These are phyloP conservation scores for Thaleichthys pacificus DNA, from an alignment of 2,797 vertebrate species.

Conservation along the genomic window DNA sequence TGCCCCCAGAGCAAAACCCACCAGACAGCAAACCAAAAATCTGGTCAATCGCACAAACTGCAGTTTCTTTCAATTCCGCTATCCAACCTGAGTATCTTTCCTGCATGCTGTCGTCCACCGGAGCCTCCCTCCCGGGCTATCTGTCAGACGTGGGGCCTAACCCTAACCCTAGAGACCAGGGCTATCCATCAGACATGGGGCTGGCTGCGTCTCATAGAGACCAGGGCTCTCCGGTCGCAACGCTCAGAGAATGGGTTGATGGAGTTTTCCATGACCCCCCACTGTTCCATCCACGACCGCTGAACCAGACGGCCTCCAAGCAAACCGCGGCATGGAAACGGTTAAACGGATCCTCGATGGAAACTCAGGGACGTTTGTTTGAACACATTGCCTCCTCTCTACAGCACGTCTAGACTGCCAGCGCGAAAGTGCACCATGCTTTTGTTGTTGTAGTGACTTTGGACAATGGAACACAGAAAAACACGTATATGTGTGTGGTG, in stretches of 20 bases:
- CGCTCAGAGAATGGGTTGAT: slow-evolving; percentile 97
- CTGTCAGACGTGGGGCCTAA: background rate
- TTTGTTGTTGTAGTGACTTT: background rate
- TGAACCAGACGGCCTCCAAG: slow-evolving; percentile 70
- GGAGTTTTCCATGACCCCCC: slow-evolving; percentile 93
- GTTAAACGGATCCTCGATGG: slow-evolving; percentile 64
- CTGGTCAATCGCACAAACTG: slow-evolving; percentile 96
- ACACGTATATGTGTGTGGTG: background rate
- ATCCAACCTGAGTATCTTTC: slow-evolving; percentile 84
- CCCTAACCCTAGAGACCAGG: slow-evolving; percentile 7
- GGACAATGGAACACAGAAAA: background rate
- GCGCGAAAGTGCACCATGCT: background rate
- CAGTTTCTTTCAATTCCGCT: slow-evolving; percentile 77
- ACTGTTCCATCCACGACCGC: slow-evolving; percentile 82
- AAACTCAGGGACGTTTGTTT: slow-evolving; percentile 78
- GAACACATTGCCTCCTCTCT: slow-evolving; percentile 62
- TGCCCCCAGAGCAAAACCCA: slow-evolving; percentile 74
- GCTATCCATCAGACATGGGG: slow-evolving; percentile 68
- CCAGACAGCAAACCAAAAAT: slow-evolving; percentile 89
- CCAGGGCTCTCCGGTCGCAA: slow-evolving; percentile 91
- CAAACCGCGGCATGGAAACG: slow-evolving; percentile 83
- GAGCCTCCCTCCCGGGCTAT: slow-evolving; percentile 62
- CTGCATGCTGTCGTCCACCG: slow-evolving; percentile 84
- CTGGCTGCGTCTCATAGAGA: slow-evolving; percentile 71
- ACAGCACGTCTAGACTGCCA: slow-evolving; percentile 34